phyloP scores from a whole-genome alignment of 2,113 vertebrate genomes.

The Hassar affinis region DNA sequence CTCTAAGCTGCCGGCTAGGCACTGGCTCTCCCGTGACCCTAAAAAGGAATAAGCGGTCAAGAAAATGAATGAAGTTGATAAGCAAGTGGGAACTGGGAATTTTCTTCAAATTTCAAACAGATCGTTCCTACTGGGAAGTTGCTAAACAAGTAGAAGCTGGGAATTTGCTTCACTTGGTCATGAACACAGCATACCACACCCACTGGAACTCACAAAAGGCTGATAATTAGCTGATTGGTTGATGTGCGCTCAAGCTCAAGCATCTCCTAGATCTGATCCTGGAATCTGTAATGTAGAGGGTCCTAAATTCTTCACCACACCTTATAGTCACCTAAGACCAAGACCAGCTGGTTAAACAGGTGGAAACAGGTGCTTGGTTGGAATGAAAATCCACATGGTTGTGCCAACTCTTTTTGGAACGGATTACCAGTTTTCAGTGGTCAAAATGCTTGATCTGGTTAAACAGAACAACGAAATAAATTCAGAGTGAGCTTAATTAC shows the following conservation, averaged over 20 bases:
- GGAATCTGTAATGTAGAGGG: too few relatives aligned
- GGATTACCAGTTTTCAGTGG: neutral
- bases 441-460: neutral
- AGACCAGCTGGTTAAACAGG: neutral
- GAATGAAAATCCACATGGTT: neutral
- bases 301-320: neutral
- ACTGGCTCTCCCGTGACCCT: too few relatives aligned
- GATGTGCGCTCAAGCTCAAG: neutral
- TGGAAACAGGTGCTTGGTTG: neutral
- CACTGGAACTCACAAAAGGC: neutral
- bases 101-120: too few relatives aligned
- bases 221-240: neutral
- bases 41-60: too few relatives aligned
- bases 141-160: too few relatives aligned
- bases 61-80: too few relatives aligned
- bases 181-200: neutral
- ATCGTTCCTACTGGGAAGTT: too few relatives aligned
- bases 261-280: neutral
- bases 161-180: neutral
- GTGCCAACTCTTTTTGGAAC: neutral
- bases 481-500: conserved; percentile 2
- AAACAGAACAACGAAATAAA: conserved; percentile 3
- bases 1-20: too few relatives aligned
- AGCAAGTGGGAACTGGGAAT: too few relatives aligned
- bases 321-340: neutral